A percentile compares a stretch with the other conserved stretches of the same genome.
phyloP scores from a whole-genome alignment of 2,113 vertebrate genomes.

The Muscicapa adusta region DNA sequence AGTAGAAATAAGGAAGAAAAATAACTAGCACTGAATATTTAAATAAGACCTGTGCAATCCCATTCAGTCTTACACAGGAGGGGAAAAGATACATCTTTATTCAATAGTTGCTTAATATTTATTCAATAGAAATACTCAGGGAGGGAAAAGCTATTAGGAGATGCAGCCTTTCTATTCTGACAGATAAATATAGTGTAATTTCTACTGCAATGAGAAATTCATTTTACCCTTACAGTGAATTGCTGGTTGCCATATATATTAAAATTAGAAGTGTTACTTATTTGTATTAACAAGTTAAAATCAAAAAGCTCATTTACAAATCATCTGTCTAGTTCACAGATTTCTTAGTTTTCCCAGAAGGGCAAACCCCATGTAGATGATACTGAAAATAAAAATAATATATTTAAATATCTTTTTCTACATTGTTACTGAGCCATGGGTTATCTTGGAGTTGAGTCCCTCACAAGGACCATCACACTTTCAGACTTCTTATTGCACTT shows the following conservation, averaged over 20 bases:
- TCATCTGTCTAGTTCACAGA: background rate
- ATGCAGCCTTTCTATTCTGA: background rate
- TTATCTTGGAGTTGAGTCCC: background rate
- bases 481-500: background rate
- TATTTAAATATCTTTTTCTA: background rate
- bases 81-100: background rate
- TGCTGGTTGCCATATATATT: background rate
- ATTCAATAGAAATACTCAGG: background rate
- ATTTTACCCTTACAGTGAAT: background rate
- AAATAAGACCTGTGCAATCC: background rate
- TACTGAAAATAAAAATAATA: background rate
- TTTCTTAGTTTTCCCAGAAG: background rate
- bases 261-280: background rate
- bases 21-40: background rate
- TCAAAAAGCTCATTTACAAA: background rate
- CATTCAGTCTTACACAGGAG: background rate
- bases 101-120: background rate
- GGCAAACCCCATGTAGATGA: rapidly evolving
- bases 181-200: background rate
- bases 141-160: background rate
- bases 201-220: background rate
- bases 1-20: background rate
- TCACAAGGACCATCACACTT: background rate
- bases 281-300: background rate
- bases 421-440: background rate